Evolutionary conservation across 2,888 invertebrate species (phyloP), one percentile per base, ranked within the genome.

Genomic region (Frankliniella intonsa): DNA sequence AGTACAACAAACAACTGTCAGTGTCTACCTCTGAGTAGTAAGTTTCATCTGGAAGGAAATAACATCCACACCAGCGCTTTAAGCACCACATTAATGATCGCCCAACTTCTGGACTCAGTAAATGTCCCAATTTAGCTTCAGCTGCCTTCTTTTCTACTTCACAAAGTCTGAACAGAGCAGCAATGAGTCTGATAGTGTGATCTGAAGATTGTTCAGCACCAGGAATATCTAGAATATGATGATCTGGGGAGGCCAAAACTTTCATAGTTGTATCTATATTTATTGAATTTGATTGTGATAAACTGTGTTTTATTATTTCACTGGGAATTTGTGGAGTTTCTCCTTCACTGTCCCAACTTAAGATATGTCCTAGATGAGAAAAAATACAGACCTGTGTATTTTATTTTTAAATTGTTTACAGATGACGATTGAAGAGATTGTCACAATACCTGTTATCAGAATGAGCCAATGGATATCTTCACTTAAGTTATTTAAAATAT

Each of bases 381-480:
- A 62, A 22, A 81, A 1, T 55, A 80, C 27, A 11, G 38, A 81
- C 7, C 17, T 50, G 50, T 19, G 19, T 50, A 81, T 55, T 49
- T 82, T 80, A 27, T 82, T 82, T 80, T 80, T 55, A 14, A 55
- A n/a, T 81, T 76, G 11, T 10, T n/a, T 38, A 82, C 22, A 19
- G 76, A 80, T 76, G 17, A 22, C 50, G 1, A 80, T 51, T 25
- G 22, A 62, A 81, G 55, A 12, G 14, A 38, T 22, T 22, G 55
- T 12, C n/a, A 38, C 11, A 27, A 17, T 82, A 86, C 86, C 85
- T 87, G 88, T 84, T 82, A 97, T 92, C 86, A 97, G 91, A 50
- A 97, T 88, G 50, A 95, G 90, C 97, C 97, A 97, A 87, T 97
- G 96, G 38, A 97, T 88, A 88, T 97, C 97, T 89, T 97, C 97